Base-by-base conservation (phyloP, 2,888 invertebrate genomes). In the Metopia argyrocephala region DNA sequence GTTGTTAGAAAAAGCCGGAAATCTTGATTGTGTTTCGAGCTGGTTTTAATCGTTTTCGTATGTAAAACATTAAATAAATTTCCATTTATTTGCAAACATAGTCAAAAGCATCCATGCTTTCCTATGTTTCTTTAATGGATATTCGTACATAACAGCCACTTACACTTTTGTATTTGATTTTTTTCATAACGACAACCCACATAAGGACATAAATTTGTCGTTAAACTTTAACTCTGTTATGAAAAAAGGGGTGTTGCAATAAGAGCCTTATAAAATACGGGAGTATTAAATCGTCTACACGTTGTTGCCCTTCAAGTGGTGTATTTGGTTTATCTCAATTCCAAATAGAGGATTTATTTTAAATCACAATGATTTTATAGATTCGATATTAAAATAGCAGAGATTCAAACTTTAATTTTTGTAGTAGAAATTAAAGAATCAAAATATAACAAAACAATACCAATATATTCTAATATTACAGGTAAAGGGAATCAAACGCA, bases 31-130 rank as follows among this genome's bases (percentile, higher is more conserved):
- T 76, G 78, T 73, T 82, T 66, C 70, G 70, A 78, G 78, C 79
- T 80, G 70, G 79, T 83, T 84, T 83, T 83, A 85, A 85, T 84
- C 84, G 84, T 78, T 84, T 84, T 84, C 84, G 83, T 82, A 84
- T 83, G 81, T 78, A 81, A 82, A 84, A 85, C 84, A 85, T 85
- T 84, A 84, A 84, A 85, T 84, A 84, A 85, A 84, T 84, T 85
- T 81, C 68, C 83, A 84, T 83, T 83, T 83, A 84, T 83, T 83
- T 83, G 50, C 50, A 50, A 18, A 23, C 52, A 61, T 15, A 52
- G 25, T 12, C 3, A 69, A 69, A 69, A 38, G 50, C 45, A 71
- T 68, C 23, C 48, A 64, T 38, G 54, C 20, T 61, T 21, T 25
- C 25, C n/a, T 52, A 21, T 76, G 48, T 65, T 54, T 61, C 65